Base-by-base conservation (phyloP, 2,797 vertebrate species). In the Coccyzus lansbergi region DNA sequence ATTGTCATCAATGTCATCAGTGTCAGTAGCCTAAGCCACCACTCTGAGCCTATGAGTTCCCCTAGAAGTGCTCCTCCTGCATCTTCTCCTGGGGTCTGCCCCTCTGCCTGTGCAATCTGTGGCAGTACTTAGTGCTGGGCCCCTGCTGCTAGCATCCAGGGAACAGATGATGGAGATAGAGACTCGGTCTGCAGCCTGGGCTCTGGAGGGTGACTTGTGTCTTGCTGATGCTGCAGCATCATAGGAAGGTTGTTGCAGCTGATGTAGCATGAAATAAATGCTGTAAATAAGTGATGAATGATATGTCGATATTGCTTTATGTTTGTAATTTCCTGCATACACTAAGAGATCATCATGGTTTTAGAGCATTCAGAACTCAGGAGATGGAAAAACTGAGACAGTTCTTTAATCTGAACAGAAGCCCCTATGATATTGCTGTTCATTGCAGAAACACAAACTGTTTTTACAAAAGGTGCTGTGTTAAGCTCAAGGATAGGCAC, bases 1-100 rank as follows among this genome's bases (percentile, higher is more conserved):
- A 97, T 95, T 97, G 95, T 96, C 96, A 87, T 89, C 88, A 62
- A 87, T 94, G 96, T 91, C 95, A 95, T 93, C 96, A 86, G 18
- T 92, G 97, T 95, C 95, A 78, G 94, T 51, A 86, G 91, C 76
- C 28, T 70, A 93, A 96, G 82, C 76, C 91, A 85, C 89, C 2
- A 48, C 78, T 80, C 9, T 5, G 56, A 75, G 89, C 62, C 76
- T 55, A 22, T n/a, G 56, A 94, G 64, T 75, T 92, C 42, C 70
- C 40, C 9, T 38, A 85, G 76, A 80, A 94, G 34, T 5, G 10
- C 49, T 80, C 56, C n/a, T 56, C 89, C 48, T 83, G 58, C 38
- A 86, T 65, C 55, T 95, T 25, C 95, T 94, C 93, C 78, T 80
- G 95, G 91, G 94, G 46, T 40, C 93, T 88, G 62, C 70, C 82